Base-by-base conservation (phyloP, 2,113 vertebrate species). In the Eulacestoma nigropectus region DNA sequence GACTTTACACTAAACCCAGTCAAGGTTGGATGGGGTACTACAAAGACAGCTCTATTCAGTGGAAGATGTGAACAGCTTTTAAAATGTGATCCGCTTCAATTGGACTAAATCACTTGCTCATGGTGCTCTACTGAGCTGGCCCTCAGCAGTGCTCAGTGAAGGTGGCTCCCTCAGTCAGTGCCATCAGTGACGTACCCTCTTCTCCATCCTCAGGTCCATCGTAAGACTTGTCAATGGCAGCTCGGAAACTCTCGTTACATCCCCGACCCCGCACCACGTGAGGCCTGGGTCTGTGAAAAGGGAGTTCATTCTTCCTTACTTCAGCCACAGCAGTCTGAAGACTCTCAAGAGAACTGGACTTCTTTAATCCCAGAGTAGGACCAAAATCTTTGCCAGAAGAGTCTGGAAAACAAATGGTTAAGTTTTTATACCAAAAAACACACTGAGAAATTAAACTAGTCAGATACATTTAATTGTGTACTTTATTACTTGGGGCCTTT, bases 151-250 rank as follows among this genome's bases (percentile, higher is more conserved):
- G 27, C 50, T 57, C 35, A 33, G 32, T 13, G 33, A 59, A 77
- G 57, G 29, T 10, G 56, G 53, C 16, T 92, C 35, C 27, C 37
- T 37, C 74, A 84, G 0, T 11, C 69, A 47, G 47, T 32, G 50
- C 32, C 42, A 22, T 27, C 23, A 74, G 76, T 13, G 49, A 60
- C 98, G 91, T 97, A 99, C 99, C 99, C 7, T 99, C 98, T 9
- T 99, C 99, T 15, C 98, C 96, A 65, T 98, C 98, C n/a, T 99
- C 98, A 0, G 99, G 99, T 13, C 99, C 99, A 22, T 99, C 99
- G 0, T 99, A 99, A 13, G 99, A 99, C 90, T 99, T 99, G 97
- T 99, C 99, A 44, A 99, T 99, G 76, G 99, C 99, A 4, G 99
- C 99, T 81, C 99, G 95, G 98, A 99, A 99, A 96, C 99, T 99